Conservation (phyloP, 2,888 invertebrate species). For the Kuschelorhynchus macadamiae region DNA sequence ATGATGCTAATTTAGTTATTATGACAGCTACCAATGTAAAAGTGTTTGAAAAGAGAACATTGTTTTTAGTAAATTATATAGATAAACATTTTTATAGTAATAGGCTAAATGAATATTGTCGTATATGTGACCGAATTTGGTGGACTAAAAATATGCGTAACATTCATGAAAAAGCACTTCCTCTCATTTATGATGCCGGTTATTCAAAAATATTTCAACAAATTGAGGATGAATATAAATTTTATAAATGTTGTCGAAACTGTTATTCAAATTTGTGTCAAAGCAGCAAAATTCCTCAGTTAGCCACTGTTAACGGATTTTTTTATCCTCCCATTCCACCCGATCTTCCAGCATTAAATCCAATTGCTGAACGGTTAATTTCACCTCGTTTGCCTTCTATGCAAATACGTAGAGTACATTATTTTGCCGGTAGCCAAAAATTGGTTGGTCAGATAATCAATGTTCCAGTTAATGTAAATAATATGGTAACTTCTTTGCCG, state of each 20-base stretch:
- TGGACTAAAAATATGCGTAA: constrained; percentile 14
- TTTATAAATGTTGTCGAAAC: constrained; percentile 18
- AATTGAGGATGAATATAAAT: constrained; percentile 21
- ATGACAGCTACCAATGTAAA: no score
- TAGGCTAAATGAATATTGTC: constrained; percentile 31
- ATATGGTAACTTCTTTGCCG: background rate
- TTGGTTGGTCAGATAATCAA: constrained; percentile 2
- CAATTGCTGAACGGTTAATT: constrained; percentile 30
- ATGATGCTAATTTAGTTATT: no score
- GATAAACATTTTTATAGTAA: constrained; percentile 24
- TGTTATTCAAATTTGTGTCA: background rate
- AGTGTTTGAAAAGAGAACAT: no score
- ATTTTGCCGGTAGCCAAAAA: constrained; percentile 24
- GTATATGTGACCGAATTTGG: constrained; percentile 35
- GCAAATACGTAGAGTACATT: constrained; percentile 31
- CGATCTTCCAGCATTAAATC: constrained; percentile 3
- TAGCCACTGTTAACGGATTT: constrained; percentile 16
- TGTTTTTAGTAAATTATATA: constrained; percentile 18
- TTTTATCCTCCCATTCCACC: constrained; percentile 30
- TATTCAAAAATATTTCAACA: constrained; percentile 19
- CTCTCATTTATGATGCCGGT: constrained; percentile 12
- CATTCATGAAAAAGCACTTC: no score
- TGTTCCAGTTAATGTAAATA: background rate
- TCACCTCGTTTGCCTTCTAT: constrained; percentile 32
- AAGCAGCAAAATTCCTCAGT: background rate